phyloP scores from a whole-genome alignment of 2,113 vertebrate species.

The Cepphus grylle region DNA sequence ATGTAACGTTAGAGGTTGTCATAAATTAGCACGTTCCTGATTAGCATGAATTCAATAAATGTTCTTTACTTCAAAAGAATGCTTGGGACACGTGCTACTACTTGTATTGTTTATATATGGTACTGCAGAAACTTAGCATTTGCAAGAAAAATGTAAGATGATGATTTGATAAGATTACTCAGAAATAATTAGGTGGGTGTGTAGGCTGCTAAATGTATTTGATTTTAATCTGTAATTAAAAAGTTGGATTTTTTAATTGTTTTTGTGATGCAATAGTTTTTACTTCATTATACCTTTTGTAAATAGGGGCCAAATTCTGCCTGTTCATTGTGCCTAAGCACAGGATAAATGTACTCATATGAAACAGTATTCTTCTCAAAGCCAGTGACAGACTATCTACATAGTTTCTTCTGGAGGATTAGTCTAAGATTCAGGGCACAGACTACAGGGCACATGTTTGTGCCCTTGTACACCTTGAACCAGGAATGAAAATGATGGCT shows the following conservation, averaged over 20 bases:
- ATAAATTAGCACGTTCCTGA: constrained; percentile 31
- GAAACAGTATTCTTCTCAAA: neutral
- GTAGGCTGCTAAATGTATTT: constrained; percentile 63
- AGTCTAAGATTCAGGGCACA: neutral
- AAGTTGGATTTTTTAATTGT: constrained; percentile 61
- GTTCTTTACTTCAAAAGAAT: constrained; percentile 60
- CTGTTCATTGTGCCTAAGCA: neutral
- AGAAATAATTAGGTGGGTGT: constrained; percentile 67
- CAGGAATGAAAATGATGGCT: neutral
- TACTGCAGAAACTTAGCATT: constrained; percentile 56
- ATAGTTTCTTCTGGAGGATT: neutral
- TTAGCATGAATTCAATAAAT: constrained; percentile 48
- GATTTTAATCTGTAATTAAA: constrained; percentile 73
- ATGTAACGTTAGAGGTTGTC: constrained; percentile 8
- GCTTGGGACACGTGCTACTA: constrained; percentile 43
- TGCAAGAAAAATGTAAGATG: constrained; percentile 58
- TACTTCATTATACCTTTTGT: constrained; percentile 40
- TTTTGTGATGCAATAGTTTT: constrained; percentile 66
- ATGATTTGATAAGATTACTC: constrained; percentile 64
- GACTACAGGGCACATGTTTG: neutral
- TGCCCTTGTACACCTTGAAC: neutral
- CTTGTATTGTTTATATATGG: constrained; percentile 58
- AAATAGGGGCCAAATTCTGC: constrained; percentile 13
- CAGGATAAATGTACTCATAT: neutral
- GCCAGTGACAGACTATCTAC: neutral